A percentile compares a stretch with the other conserved stretches of the same genome.
phyloP scores from a whole-genome alignment of 2,797 vertebrate species.

The Crocidura indochinensis region DNA sequence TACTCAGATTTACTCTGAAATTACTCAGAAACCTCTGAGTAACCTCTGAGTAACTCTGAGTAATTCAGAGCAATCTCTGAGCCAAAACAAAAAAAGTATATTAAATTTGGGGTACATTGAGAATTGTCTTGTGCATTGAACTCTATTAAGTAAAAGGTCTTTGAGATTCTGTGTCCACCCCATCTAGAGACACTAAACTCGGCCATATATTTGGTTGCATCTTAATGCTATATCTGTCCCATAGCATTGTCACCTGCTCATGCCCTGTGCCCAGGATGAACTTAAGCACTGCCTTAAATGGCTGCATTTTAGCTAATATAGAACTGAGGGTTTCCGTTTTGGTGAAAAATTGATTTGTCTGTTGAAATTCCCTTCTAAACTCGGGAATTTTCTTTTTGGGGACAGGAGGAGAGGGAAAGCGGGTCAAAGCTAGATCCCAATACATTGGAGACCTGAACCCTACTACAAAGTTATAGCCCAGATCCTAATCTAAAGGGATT shows the following conservation, averaged over 20 bases:
- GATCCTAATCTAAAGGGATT: too few relatives aligned
- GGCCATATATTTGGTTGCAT: background rate
- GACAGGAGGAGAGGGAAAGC: too few relatives aligned
- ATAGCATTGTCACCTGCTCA: background rate
- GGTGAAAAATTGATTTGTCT: background rate
- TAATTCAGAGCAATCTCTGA: too few relatives aligned
- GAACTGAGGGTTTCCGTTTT: background rate
- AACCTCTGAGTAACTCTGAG: too few relatives aligned
- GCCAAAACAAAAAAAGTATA: too few relatives aligned
- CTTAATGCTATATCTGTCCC: background rate
- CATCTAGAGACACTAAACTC: background rate
- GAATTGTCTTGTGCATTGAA: background rate
- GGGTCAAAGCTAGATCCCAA: too few relatives aligned
- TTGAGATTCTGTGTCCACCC: background rate
- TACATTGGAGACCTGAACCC: too few relatives aligned
- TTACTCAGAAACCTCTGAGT: too few relatives aligned
- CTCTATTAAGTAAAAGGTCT: slow-evolving; percentile 8
- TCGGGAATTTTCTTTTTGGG: background rate
- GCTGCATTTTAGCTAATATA: background rate
- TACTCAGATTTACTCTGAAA: too few relatives aligned
- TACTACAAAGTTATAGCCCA: too few relatives aligned
- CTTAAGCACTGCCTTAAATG: background rate
- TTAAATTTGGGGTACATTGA: too few relatives aligned
- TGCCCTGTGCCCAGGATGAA: background rate
- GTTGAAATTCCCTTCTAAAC: background rate